phyloP scores from a whole-genome alignment of 2,888 invertebrate genomes.

The Chloroclystis v-ata region DNA sequence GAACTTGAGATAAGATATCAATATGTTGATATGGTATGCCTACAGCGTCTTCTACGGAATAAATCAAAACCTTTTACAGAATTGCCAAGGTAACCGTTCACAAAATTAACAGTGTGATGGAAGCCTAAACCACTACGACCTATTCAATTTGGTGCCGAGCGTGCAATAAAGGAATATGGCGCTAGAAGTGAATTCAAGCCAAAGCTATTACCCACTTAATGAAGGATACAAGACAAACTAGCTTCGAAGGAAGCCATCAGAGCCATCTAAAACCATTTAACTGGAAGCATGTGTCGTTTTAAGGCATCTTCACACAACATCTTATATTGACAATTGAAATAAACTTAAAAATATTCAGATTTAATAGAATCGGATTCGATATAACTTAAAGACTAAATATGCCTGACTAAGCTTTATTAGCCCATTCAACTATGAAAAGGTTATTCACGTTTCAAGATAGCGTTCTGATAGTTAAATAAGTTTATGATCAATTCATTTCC shows the following conservation, averaged over 20 bases:
- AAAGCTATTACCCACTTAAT: constrained; percentile 54
- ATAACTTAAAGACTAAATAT: too few relatives aligned
- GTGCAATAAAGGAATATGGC: constrained; percentile 34
- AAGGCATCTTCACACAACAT: constrained; percentile 6
- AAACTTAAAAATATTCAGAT: too few relatives aligned
- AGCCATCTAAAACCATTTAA: constrained; percentile 58
- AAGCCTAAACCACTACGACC: constrained; percentile 26
- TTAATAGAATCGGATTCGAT: background rate
- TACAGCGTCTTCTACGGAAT: background rate
- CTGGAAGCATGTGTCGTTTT: constrained; percentile 41
- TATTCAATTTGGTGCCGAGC: constrained; percentile 40
- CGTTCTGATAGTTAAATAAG: too few relatives aligned
- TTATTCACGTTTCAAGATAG: too few relatives aligned
- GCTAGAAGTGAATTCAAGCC: constrained; percentile 47
- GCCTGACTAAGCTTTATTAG: too few relatives aligned
- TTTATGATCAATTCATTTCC: too few relatives aligned
- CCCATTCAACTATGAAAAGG: too few relatives aligned
- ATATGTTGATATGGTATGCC: too few relatives aligned
- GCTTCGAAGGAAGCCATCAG: constrained; percentile 55
- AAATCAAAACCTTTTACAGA: background rate
- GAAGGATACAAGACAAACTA: constrained; percentile 60
- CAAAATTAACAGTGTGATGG: background rate
- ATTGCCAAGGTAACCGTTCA: background rate
- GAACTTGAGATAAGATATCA: too few relatives aligned
- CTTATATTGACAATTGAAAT: background rate